Percentiles rank a stretch among this genome's conserved stretches.
These are phyloP conservation scores for Dipus sagitta DNA, from an alignment of 2,797 vertebrate genomes.

Conservation along the genomic window DNA sequence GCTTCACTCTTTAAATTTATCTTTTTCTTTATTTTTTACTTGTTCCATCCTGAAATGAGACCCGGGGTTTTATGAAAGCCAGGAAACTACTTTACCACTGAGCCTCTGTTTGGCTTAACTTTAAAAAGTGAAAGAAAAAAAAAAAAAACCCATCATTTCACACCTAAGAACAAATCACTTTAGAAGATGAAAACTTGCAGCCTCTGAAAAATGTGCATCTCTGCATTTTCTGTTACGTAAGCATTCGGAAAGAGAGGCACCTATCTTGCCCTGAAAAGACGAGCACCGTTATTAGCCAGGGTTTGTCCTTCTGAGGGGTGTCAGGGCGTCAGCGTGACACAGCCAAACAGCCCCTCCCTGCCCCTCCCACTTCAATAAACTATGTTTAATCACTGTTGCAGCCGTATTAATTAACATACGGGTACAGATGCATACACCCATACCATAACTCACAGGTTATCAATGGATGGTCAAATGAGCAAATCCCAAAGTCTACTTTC, in stretches of 20 bases:
- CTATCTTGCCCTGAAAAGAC: neutral
- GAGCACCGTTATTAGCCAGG: neutral
- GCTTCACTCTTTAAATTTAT: neutral
- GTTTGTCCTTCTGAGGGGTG: too few species aligned
- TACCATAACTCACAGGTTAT: neutral
- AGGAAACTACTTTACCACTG: too few species aligned
- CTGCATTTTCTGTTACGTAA: neutral
- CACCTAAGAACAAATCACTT: constrained; percentile 5
- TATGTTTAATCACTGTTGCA: neutral
- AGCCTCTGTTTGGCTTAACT: neutral
- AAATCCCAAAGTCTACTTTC: neutral
- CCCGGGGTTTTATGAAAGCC: fast-evolving
- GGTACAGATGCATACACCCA: neutral
- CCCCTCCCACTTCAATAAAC: neutral
- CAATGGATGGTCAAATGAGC: neutral
- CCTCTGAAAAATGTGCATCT: neutral
- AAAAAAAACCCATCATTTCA: neutral
- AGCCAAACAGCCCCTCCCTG: neutral
- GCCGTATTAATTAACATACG: neutral
- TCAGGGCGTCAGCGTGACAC: neutral
- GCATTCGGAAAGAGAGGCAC: constrained; percentile 1
- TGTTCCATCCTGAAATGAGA: neutral
- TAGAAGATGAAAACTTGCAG: constrained; percentile 35
- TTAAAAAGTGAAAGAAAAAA: neutral
- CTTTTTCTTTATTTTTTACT: neutral